Conservation (phyloP, 2,113 vertebrate species). For the pig (Sus scrofa) region T2T-Sscrofa CM000817.6:37831001-37831500, state of each 20-base stretch:
- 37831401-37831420: too few relatives aligned
- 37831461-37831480: too few relatives aligned
- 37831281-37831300: neutral
- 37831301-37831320: neutral
- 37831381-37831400: too few relatives aligned
- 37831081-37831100: neutral
- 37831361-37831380: too few relatives aligned
- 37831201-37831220: neutral
- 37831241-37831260: neutral
- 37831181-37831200: neutral
- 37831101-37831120: neutral
- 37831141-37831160: neutral
- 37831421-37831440: too few relatives aligned
- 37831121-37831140: neutral
- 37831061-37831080: neutral
- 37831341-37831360: too few relatives aligned
- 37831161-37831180: neutral
- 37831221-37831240: neutral
- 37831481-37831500: too few relatives aligned
- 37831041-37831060: neutral
- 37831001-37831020: neutral
- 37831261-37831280: fast-evolving
- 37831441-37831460: too few relatives aligned
- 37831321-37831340: too few relatives aligned
- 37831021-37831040: neutral